A percentile compares a stretch with the other conserved stretches of the same genome.
phyloP scores from a whole-genome alignment of 2,797 vertebrate species.

The Oryzias sinensis region DNA sequence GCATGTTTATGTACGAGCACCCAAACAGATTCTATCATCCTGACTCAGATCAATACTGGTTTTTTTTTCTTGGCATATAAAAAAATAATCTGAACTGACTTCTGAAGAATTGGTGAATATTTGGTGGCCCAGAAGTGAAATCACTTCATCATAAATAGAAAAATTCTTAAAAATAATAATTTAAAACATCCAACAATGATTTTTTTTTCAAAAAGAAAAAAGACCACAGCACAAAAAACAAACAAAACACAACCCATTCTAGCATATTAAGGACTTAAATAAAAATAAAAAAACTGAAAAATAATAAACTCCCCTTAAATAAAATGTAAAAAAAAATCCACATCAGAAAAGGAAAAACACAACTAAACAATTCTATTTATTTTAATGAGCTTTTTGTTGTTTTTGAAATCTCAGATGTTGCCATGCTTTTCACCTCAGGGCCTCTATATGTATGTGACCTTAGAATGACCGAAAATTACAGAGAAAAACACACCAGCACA shows the following conservation, averaged over 20 bases:
- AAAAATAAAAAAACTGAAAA: too few species aligned
- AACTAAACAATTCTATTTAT: too few species aligned
- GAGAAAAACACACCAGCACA: slow-evolving; percentile 17
- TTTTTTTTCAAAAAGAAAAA: neutral
- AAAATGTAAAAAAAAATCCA: too few species aligned
- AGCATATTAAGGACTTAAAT: too few species aligned
- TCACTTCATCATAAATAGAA: neutral
- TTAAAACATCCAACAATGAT: neutral
- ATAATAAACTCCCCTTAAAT: neutral
- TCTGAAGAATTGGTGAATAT: neutral
- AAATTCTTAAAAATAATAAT: neutral
- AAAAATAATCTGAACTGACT: slow-evolving; percentile 5
- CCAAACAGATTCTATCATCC: slow-evolving; percentile 27
- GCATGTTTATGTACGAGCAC: slow-evolving; percentile 56
- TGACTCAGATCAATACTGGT: slow-evolving; percentile 6
- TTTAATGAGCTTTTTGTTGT: neutral
- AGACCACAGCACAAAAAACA: neutral
- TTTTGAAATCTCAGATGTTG: neutral
- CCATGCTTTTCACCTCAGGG: neutral
- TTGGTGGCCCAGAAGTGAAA: neutral
- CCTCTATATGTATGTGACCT: slow-evolving; percentile 20
- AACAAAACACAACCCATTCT: too few species aligned
- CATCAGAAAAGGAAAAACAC: neutral
- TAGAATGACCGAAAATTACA: slow-evolving; percentile 12
- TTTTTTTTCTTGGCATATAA: neutral